Conservation (phyloP, 2,888 invertebrate species). For the Stenurella melanura region DNA sequence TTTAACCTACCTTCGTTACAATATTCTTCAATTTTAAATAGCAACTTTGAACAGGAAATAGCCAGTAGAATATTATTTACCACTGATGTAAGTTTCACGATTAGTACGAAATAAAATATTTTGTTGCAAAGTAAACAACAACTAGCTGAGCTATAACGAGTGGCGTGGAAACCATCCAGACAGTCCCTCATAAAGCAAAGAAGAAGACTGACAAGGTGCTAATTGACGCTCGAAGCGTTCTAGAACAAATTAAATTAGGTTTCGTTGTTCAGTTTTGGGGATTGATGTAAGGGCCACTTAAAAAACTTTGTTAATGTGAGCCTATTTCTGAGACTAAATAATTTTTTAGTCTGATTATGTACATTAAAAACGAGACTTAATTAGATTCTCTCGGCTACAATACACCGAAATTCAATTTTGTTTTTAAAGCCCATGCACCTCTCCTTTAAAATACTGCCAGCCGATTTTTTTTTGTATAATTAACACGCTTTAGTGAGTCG, state of each 20-base stretch:
- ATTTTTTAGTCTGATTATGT: slow-evolving; percentile 6
- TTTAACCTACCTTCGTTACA: too few relatives aligned
- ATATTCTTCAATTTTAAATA: too few relatives aligned
- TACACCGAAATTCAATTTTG: background rate
- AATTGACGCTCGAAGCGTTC: background rate
- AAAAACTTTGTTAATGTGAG: slow-evolving; percentile 1
- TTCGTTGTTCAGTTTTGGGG: background rate
- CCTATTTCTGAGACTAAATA: slow-evolving; percentile 4
- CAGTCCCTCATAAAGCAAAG: background rate
- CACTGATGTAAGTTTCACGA: too few relatives aligned
- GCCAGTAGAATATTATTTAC: too few relatives aligned
- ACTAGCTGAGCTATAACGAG: background rate
- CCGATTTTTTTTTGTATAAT: background rate
- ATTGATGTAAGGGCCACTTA: slow-evolving; percentile 1
- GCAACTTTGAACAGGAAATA: too few relatives aligned
- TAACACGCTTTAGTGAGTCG: background rate
- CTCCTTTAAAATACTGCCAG: background rate
- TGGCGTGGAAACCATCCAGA: background rate
- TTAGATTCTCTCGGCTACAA: background rate
- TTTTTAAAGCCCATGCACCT: background rate
- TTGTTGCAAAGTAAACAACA: background rate
- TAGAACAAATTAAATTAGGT: background rate
- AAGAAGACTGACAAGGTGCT: background rate
- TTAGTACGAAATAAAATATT: too few relatives aligned
- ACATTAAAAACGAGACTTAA: slow-evolving; percentile 4